Base-by-base conservation (phyloP, 2,888 invertebrate genomes). In the Parasteatoda lunata region DNA sequence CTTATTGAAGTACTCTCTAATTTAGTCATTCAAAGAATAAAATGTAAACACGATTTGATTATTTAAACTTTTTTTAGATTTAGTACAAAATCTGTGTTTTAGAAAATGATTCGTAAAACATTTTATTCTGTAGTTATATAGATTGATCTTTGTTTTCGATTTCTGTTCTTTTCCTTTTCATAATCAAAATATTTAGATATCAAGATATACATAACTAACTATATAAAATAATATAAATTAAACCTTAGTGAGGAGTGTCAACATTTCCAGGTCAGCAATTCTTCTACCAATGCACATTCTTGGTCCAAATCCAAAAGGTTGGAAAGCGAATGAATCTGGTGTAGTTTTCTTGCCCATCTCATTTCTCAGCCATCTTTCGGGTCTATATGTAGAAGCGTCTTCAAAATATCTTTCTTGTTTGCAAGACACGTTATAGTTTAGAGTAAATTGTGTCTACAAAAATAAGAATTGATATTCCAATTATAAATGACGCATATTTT, bases 361-460 rank as follows among this genome's bases (percentile, higher is more conserved):
- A 5, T 93, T 92, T 89, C 92, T 90, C 8, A 93, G 80, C 93
- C 93, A 94, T 47, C 94, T 90, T 84, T 92, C 92, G 1, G 93
- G 93, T 9, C 90, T 78, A 89, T 92, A 93, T 3, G 89, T 89
- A 4, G 91, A 88, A 2, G 93, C 92, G 5, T 92, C 90, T 3
- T 90, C 87, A 88, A 93, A 93, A 87, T 92, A 91, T 82, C 90
- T 89, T 11, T 91, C 91, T 82, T 92, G 95, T 90, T 95, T 95
- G 76, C 96, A 96, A 0, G 96, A 96, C 77, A 96, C 95, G 90
- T 96, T 94, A 0, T 96, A 96, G 47, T 80, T 89, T n/a, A 88
- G 45, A 51, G 73, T 75, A 30, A 89, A 49, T n/a, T 54, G 86
- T 15, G 80, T 84, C 86, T 88, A 54, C 9, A 65, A 83, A 11